These are phyloP conservation scores for Bimastos eiseni DNA, from an alignment of 2,888 invertebrate species.

Conservation along the genomic window DNA sequence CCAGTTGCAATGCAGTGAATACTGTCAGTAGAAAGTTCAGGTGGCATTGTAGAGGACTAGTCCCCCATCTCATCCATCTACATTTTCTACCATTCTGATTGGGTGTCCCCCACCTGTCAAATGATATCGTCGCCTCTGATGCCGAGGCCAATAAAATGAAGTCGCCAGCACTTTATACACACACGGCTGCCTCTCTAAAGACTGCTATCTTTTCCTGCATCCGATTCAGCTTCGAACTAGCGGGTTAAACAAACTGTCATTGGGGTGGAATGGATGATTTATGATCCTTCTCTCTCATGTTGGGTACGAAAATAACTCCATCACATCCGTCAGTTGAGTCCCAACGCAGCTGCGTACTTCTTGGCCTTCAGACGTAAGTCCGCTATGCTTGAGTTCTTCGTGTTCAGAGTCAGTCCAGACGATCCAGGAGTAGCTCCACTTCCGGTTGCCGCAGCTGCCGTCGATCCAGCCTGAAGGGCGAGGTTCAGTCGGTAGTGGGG, in stretches of 20 bases:
- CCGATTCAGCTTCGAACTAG: not conserved
- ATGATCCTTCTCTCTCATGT: no score
- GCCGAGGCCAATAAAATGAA: no score
- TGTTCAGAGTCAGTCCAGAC: not conserved
- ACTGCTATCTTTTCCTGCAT: not conserved
- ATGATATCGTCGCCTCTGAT: no score
- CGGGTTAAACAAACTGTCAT: not conserved
- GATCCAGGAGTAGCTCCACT: not conserved
- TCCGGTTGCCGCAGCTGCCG: slow-evolving; percentile 19
- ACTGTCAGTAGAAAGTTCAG: no score
- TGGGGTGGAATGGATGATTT: not conserved
- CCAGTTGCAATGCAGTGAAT: no score
- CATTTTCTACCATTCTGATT: no score
- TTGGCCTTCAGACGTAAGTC: slow-evolving; percentile 90
- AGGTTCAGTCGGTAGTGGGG: slow-evolving; percentile 43
- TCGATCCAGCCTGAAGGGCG: slow-evolving; percentile 35
- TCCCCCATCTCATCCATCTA: no score
- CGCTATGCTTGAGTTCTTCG: slow-evolving; percentile 81
- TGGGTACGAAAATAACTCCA: not conserved
- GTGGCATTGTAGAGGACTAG: no score
- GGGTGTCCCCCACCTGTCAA: no score
- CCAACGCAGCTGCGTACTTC: slow-evolving; percentile 87
- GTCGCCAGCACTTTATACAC: no score
- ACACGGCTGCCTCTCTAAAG: no score
- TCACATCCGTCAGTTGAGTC: slow-evolving; percentile 45